Evolutionary conservation across 2,113 vertebrate genomes (phyloP), one percentile per base, ranked within the genome.

Genomic region (Neoarius graeffei): DNA sequence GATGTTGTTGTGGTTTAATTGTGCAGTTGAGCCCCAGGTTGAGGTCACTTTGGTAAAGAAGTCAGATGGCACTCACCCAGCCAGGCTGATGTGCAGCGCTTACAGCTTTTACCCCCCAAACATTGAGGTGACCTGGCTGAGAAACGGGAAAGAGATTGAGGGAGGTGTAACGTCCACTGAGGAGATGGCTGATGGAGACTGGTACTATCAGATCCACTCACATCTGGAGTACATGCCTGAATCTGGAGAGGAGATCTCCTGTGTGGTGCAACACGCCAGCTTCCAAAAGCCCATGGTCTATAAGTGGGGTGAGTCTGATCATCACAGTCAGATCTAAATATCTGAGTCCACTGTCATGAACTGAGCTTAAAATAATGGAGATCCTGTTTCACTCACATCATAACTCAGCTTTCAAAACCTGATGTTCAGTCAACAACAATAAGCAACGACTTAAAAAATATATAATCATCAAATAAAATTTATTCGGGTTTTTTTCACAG

Each of bases 121-220:
- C 76, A 93, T 93, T 84, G 83, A 57, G 3, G 80, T 93, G 35
- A 88, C 88, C 69, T 93, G 92, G 92, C 54, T 91, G 59, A 93
- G 89, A 79, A 82, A 93, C 73, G 86, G 71, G 27, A 27, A 50
- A 25, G 48, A 81, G 7, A 71, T 90, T 42, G 83, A 80, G 0
- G 54, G 64, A 4, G 88, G 27, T 9, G 85, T 87, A 69, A 89
- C 73, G 1, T 87, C 90, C 56, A 91, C 90, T n/a, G 91, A 91
- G 77, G 92, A 92, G 90, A 83, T 92, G 84, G 19, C 88, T 11
- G 17, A 93, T 88, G 92, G 90, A 52, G 89, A 93, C 89, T 93
- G 92, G 92, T 93, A 88, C 89, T 92, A 93, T 71, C 92, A 93
- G 91, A 86, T 91, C 86, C 92, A 93, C 91, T 93, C 92, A 10